Conservation (phyloP, 2,797 vertebrate genomes). For the Benthosema pterotum region DNA sequence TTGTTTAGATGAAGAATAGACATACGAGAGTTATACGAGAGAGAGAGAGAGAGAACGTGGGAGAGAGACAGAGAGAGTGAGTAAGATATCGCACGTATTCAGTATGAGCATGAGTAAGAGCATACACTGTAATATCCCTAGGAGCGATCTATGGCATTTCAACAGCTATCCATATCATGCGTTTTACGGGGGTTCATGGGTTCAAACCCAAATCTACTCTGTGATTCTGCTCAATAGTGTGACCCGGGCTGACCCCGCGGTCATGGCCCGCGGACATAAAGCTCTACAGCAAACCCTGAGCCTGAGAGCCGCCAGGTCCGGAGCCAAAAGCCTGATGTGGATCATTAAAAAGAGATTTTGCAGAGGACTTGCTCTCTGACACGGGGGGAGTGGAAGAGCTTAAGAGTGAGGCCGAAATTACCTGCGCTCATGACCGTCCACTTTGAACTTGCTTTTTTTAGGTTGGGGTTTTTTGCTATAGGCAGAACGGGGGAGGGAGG, state of each 20-base stretch:
- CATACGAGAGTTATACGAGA: slow-evolving; percentile 17
- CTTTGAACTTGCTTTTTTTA: slow-evolving; percentile 65
- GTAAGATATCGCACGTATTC: slow-evolving; percentile 29
- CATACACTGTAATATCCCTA: too few species aligned
- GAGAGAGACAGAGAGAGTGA: slow-evolving; percentile 31
- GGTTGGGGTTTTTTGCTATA: slow-evolving; percentile 26
- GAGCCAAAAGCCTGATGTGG: slow-evolving; percentile 51
- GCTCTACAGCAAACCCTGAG: slow-evolving; percentile 13
- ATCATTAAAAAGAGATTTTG: slow-evolving; percentile 71
- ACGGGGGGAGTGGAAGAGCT: slow-evolving; percentile 42
- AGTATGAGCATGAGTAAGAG: slow-evolving; percentile 27
- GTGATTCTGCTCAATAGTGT: slow-evolving; percentile 46
- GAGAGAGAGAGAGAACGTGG: slow-evolving; percentile 26
- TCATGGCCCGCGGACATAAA: slow-evolving; percentile 36
- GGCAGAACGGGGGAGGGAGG: too few species aligned
- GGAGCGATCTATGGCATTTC: slow-evolving; percentile 41
- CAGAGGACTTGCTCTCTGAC: slow-evolving; percentile 43
- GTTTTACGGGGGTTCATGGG: slow-evolving; percentile 42
- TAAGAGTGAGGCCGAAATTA: slow-evolving; percentile 48
- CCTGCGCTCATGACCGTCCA: slow-evolving; percentile 46
- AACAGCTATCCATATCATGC: slow-evolving; percentile 35
- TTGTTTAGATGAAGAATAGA: slow-evolving; percentile 41
- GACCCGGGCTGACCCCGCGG: slow-evolving; percentile 38
- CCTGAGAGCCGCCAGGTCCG: slow-evolving; percentile 34
- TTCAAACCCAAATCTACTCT: slow-evolving; percentile 35